Conservation (phyloP, 2,888 invertebrate species). For the Ferrisia virgata region DNA sequence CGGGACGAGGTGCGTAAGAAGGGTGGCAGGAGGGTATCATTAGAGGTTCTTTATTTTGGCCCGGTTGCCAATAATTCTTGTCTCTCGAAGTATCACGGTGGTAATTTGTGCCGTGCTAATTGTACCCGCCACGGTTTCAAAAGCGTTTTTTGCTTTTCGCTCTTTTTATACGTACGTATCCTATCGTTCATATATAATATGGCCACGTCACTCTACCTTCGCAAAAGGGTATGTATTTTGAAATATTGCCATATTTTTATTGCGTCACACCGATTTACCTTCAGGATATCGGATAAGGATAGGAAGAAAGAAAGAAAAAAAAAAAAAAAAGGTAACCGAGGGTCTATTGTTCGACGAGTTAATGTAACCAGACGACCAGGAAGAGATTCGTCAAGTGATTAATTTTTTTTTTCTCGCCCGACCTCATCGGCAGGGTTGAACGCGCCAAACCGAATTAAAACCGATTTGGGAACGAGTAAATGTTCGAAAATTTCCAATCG, state of each 20-base stretch:
- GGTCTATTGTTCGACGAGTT: background rate
- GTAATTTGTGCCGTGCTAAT: constrained; percentile 14
- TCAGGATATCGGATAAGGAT: background rate
- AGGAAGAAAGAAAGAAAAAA: too few species aligned
- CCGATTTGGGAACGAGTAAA: background rate
- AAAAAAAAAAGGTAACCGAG: background rate
- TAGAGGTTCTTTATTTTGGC: constrained; percentile 24
- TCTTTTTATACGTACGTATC: too few species aligned
- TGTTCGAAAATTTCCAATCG: background rate
- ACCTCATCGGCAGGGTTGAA: background rate
- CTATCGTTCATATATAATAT: too few species aligned
- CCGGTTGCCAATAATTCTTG: constrained; percentile 1
- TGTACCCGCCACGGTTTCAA: background rate
- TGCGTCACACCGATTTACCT: constrained; percentile 24
- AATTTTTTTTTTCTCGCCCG: background rate
- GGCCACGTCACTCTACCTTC: background rate
- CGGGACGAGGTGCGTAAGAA: background rate
- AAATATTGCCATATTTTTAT: constrained; percentile 25
- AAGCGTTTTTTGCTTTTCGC: background rate
- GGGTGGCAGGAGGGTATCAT: constrained; percentile 9
- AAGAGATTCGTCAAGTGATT: background rate
- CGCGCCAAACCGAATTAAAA: background rate
- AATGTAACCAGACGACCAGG: constrained; percentile 24
- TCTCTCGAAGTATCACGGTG: background rate
- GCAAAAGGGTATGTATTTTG: constrained; percentile 24